Conservation (phyloP, 2,113 vertebrate genomes). For the Chloroceryle aenea region DNA sequence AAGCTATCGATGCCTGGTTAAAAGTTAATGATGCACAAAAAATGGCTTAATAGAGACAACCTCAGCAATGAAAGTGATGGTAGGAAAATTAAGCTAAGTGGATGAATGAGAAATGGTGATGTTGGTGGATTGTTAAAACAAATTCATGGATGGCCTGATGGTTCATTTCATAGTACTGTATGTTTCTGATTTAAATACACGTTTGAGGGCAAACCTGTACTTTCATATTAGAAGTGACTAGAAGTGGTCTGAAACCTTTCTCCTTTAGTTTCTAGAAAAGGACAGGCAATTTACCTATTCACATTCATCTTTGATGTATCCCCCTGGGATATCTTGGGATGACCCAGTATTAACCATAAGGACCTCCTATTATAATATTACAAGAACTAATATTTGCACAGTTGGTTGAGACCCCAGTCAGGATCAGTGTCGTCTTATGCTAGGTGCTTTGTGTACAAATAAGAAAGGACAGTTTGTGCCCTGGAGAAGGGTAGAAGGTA, state of each 20-base stretch:
- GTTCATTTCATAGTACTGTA: constrained; percentile 55
- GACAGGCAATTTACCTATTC: background rate
- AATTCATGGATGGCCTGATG: constrained; percentile 74
- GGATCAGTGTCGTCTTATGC: background rate
- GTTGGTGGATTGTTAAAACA: constrained; percentile 86
- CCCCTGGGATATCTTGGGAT: background rate
- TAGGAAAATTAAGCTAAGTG: constrained; percentile 91
- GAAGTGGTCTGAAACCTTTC: constrained; percentile 2
- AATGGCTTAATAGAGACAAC: constrained; percentile 92
- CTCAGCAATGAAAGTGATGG: constrained; percentile 85
- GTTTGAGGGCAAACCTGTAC: background rate
- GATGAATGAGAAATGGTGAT: constrained; percentile 84
- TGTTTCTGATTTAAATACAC: constrained; percentile 58
- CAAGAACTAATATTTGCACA: constrained; percentile 55
- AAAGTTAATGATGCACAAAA: constrained; percentile 98
- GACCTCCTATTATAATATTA: constrained; percentile 37
- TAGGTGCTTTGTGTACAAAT: background rate
- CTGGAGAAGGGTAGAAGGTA: background rate
- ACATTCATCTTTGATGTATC: background rate
- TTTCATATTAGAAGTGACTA: background rate
- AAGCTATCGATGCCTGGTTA: constrained; percentile 92
- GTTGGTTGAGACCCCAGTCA: constrained; percentile 14
- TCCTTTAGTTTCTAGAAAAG: background rate
- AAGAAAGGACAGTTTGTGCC: background rate
- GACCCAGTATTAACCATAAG: constrained; percentile 5